These are phyloP conservation scores for Cirrhinus mrigala DNA, from an alignment of 2,797 vertebrate genomes.

Conservation along the genomic window DNA sequence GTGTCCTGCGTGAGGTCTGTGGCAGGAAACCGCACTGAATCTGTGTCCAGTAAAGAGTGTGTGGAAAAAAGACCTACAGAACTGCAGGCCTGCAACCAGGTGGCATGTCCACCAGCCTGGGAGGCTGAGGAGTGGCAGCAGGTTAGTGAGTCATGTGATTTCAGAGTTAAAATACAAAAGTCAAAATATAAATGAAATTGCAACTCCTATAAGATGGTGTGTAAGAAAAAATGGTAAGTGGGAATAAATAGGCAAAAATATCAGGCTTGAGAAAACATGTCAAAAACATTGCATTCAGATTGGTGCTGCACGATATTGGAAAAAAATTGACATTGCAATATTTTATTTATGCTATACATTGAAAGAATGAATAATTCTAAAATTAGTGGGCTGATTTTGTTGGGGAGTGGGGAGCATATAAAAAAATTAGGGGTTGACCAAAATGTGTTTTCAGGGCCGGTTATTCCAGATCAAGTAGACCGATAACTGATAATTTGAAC, in stretches of 20 bases:
- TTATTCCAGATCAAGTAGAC: too few species aligned
- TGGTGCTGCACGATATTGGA: background rate
- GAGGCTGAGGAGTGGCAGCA: conserved; percentile 88
- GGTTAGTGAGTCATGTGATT: conserved; percentile 64
- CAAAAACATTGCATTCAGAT: background rate
- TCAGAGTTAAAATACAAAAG: background rate
- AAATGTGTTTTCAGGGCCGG: too few species aligned
- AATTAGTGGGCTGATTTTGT: too few species aligned
- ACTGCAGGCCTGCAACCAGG: conserved; percentile 88
- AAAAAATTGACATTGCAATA: background rate
- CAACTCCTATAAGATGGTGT: background rate
- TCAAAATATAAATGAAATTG: background rate
- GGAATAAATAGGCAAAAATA: background rate
- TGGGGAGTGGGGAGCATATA: background rate
- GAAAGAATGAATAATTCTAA: background rate
- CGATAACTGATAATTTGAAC: too few species aligned
- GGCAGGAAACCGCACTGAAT: conserved; percentile 67
- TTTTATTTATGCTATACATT: background rate
- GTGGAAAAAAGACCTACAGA: conserved; percentile 79
- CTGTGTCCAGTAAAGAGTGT: conserved; percentile 76
- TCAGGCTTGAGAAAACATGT: background rate
- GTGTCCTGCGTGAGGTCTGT: conserved; percentile 81
- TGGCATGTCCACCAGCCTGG: conserved; percentile 88
- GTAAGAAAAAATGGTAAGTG: background rate
- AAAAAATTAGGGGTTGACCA: too few species aligned